A percentile compares a stretch with the other conserved stretches of the same genome.
phyloP scores from a whole-genome alignment of 2,113 vertebrate species.

The Stigmatopora nigra region DNA sequence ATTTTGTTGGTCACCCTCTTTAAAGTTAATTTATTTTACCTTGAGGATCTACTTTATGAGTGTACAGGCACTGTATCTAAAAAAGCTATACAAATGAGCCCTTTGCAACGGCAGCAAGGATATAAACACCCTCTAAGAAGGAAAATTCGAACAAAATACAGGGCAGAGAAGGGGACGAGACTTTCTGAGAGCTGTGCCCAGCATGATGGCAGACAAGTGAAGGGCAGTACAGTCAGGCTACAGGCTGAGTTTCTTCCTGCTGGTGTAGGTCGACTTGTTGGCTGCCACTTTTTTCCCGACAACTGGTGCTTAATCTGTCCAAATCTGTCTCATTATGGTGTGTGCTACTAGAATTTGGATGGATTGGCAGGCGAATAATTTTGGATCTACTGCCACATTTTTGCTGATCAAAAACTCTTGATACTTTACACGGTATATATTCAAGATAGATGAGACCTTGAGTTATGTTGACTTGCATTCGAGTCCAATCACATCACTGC shows the following conservation, averaged over 20 bases:
- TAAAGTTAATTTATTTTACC: no score
- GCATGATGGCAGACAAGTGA: constrained; percentile 39
- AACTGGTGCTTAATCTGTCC: constrained; percentile 61
- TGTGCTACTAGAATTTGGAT: constrained; percentile 41
- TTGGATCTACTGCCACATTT: constrained; percentile 23
- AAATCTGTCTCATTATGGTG: constrained; percentile 61
- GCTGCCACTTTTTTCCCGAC: constrained; percentile 50
- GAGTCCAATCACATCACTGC: background rate
- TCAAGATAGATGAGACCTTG: background rate
- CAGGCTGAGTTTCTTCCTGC: constrained; percentile 46
- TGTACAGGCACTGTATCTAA: no score
- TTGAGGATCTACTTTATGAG: no score
- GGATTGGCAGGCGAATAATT: constrained; percentile 21
- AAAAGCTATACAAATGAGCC: background rate
- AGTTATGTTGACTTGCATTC: background rate
- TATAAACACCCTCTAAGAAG: background rate
- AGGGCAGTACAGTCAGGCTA: constrained; percentile 37
- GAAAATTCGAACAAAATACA: background rate
- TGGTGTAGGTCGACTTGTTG: constrained; percentile 50
- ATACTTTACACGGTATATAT: background rate
- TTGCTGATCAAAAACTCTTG: background rate
- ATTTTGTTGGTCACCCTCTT: no score
- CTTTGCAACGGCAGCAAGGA: background rate
- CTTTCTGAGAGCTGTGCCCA: constrained; percentile 27
- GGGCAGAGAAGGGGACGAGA: background rate